These are phyloP conservation scores for Cremastinae sp. DNA, from an alignment of 2,888 invertebrate species.

Conservation along the genomic window DNA sequence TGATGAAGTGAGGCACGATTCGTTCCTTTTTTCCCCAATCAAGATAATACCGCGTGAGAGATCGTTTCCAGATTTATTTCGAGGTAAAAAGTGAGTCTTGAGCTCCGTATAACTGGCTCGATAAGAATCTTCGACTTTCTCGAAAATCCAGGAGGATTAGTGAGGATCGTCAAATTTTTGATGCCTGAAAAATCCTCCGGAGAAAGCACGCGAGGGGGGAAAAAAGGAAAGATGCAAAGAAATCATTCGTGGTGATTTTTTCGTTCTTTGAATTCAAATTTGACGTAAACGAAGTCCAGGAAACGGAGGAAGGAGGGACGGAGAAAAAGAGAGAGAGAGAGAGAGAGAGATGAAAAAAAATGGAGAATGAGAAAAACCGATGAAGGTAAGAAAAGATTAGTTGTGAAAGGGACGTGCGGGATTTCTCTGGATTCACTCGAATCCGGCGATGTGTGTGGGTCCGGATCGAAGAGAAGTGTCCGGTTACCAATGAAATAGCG, in stretches of 20 bases:
- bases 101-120: background rate
- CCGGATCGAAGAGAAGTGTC: constrained; percentile 70
- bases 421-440: constrained; percentile 57
- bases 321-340: constrained; percentile 24
- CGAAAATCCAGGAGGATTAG: background rate
- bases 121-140: background rate
- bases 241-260: background rate
- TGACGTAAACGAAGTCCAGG: constrained; percentile 37
- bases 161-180: background rate
- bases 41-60: too few species aligned
- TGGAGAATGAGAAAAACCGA: constrained; percentile 45
- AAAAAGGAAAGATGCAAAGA: background rate
- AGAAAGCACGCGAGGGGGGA: too few species aligned
- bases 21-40: too few species aligned
- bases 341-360: constrained; percentile 38
- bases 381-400: constrained; percentile 42
- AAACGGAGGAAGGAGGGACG: constrained; percentile 31
- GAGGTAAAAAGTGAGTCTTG: too few species aligned
- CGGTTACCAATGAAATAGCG: constrained; percentile 80
- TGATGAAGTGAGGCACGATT: too few species aligned
- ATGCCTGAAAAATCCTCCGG: background rate
- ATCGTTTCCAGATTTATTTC: background rate
- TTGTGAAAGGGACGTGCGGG: constrained; percentile 15
- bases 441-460: constrained; percentile 76
- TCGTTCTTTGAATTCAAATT: constrained; percentile 20